Base-by-base conservation (phyloP, 2,113 vertebrate genomes). In the Myrmecophaga tridactyla region DNA sequence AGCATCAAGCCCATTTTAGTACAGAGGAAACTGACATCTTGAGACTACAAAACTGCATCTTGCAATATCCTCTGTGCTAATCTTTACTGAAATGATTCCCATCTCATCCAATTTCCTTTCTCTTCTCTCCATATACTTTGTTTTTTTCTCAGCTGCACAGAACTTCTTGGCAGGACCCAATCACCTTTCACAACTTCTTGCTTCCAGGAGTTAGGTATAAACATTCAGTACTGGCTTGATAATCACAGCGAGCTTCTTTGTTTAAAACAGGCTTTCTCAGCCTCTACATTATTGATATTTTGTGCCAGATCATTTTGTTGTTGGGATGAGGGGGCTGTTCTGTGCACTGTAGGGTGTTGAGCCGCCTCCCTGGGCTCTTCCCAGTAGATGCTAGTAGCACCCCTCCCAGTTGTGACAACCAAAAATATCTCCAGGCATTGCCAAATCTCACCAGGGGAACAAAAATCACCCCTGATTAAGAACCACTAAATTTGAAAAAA, bases 401-500 rank as follows among this genome's bases (percentile, higher is more conserved):
- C 51, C 43, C 34, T 7, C 53, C 29, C 27, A n/a, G 21, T 62
- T 78, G 2, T 73, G 73, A 90, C 60, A 90, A 86, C 17, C 7
- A 17, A 83, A 81, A 86, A 56, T 76, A 12, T 67, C 17, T 29
- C 51, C 10, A n/a, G 36, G 25, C n/a, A 92, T 69, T 96, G 51
- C 29, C 56, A 87, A 67, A 63, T 96, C 10, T 60, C 14, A 14
- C 36, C 34, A 48, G n/a, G 36, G 25, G 13, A 23, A 39, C 8
- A 91, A 82, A 23, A 94, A 58, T 76, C 36, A 46, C 15, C 58
- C 58, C 39, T n/a, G 18, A 3, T 56, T 90, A n/a, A 94, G 25
- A 96, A 94, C 46, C 20, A 85, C 7, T 96, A 72, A 65, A 53
- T 89, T 94, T 89, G 93, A 84, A 56, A 92, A 94, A 56, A 93